phyloP scores from a whole-genome alignment of 2,113 vertebrate species.

The Nothobranchius kuhntae region DNA sequence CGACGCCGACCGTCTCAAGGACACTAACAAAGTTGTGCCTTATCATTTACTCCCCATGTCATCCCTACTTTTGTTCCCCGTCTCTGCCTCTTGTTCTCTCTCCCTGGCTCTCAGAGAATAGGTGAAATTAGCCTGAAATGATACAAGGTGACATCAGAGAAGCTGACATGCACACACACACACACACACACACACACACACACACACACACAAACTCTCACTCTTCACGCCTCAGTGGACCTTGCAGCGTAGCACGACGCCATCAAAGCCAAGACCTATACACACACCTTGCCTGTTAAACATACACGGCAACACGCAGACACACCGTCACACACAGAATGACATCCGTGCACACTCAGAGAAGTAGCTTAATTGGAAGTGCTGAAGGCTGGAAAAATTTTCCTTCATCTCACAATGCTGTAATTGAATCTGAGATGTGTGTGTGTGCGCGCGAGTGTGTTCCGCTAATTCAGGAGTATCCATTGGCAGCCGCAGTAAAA shows the following conservation, averaged over 20 bases:
- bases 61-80: constrained; percentile 44
- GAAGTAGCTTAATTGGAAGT: constrained; percentile 75
- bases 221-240: constrained; percentile 64
- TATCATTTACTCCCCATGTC: constrained; percentile 61
- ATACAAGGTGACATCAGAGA: constrained; percentile 79
- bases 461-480: constrained; percentile 74
- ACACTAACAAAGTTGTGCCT: constrained; percentile 64
- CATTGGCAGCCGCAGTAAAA: constrained; percentile 71
- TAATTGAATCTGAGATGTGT: constrained; percentile 76
- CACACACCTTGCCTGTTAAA: constrained; percentile 67
- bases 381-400: constrained; percentile 79
- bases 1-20: constrained; percentile 40
- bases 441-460: constrained; percentile 33
- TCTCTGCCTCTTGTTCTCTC: constrained; percentile 42
- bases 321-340: constrained; percentile 3
- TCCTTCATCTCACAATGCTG: constrained; percentile 78
- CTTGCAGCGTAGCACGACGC: constrained; percentile 57
- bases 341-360: constrained; percentile 39
- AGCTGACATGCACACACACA: constrained; percentile 42
- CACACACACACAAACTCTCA: constrained; percentile 35
- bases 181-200: constrained; percentile 10
- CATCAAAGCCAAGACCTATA: constrained; percentile 69
- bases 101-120: constrained; percentile 57
- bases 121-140: constrained; percentile 79
- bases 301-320: constrained; percentile 40